A percentile compares a stretch with the other conserved stretches of the same genome.
These are phyloP conservation scores for Ophioninae sp. DNA, from an alignment of 2,888 invertebrate species.

Conservation along the genomic window DNA sequence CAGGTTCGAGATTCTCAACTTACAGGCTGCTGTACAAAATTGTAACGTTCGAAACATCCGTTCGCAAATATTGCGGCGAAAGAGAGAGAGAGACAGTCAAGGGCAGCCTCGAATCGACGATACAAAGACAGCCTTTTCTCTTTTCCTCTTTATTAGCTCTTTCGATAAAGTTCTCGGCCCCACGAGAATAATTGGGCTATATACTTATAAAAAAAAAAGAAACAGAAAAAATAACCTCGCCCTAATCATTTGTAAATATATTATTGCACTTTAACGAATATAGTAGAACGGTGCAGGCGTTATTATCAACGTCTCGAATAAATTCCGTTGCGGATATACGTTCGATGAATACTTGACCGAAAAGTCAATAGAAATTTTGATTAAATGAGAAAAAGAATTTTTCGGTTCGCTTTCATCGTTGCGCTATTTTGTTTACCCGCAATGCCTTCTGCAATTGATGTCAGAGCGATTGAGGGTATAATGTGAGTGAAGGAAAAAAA, in stretches of 20 bases:
- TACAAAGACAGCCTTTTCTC: slow-evolving; percentile 14
- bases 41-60: slow-evolving; percentile 2
- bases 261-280: slow-evolving; percentile 30
- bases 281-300: slow-evolving; percentile 8
- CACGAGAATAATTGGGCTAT: not conserved
- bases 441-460: not conserved
- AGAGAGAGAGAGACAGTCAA: not conserved
- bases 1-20: slow-evolving; percentile 11
- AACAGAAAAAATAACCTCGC: not conserved
- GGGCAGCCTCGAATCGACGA: slow-evolving; percentile 28
- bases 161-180: not conserved
- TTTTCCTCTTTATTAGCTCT: not conserved
- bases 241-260: slow-evolving; percentile 23
- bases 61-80: slow-evolving; percentile 1
- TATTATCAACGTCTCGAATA: slow-evolving; percentile 2
- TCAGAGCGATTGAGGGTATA: not conserved
- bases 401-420: not conserved
- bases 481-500: not conserved
- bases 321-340: not conserved
- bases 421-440: not conserved
- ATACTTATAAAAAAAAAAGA: slow-evolving; percentile 1
- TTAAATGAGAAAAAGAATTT: not conserved
- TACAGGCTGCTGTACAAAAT: slow-evolving; percentile 25
- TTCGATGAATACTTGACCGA: not conserved
- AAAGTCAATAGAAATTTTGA: not conserved